Conservation (phyloP, 2,888 invertebrate genomes). For the Cheilosia vulpina region DNA sequence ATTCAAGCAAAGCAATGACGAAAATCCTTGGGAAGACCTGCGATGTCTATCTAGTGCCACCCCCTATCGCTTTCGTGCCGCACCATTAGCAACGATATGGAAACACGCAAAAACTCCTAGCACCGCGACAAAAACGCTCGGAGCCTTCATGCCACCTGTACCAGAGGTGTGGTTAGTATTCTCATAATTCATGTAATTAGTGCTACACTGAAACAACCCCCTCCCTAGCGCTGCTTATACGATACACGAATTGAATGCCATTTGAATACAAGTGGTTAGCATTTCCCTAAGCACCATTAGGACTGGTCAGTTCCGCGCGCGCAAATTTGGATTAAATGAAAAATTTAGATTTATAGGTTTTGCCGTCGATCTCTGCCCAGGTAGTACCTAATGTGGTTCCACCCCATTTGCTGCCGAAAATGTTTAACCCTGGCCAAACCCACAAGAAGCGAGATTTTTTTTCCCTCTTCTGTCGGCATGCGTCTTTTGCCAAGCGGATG, state of each 20-base stretch:
- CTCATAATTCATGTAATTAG: slow-evolving; percentile 41
- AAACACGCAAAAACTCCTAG: slow-evolving; percentile 30
- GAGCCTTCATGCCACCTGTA: neutral
- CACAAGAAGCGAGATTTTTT: neutral
- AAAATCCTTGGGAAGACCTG: neutral
- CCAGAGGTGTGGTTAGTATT: slow-evolving; percentile 31
- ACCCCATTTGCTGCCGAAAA: slow-evolving; percentile 11
- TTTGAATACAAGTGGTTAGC: slow-evolving; percentile 10
- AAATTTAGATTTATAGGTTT: slow-evolving; percentile 32
- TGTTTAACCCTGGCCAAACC: slow-evolving; percentile 18
- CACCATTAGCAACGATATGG: slow-evolving; percentile 26
- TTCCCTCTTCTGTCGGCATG: neutral
- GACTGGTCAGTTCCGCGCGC: slow-evolving; percentile 30
- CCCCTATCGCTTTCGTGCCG: slow-evolving; percentile 13
- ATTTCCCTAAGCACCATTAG: slow-evolving; percentile 27
- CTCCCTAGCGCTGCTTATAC: neutral
- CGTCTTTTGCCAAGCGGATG: slow-evolving; percentile 9
- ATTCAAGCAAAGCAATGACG: slow-evolving; percentile 6
- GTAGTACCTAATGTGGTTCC: neutral
- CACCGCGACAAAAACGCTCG: neutral
- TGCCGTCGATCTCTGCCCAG: slow-evolving; percentile 2
- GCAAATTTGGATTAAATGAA: slow-evolving; percentile 30
- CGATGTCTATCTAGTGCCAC: slow-evolving; percentile 2
- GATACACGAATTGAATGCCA: slow-evolving; percentile 13
- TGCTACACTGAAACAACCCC: slow-evolving; percentile 11